Evolutionary conservation across 2,888 invertebrate species (phyloP), one percentile per base, ranked within the genome.

Genomic region (Craniophora ligustri): DNA sequence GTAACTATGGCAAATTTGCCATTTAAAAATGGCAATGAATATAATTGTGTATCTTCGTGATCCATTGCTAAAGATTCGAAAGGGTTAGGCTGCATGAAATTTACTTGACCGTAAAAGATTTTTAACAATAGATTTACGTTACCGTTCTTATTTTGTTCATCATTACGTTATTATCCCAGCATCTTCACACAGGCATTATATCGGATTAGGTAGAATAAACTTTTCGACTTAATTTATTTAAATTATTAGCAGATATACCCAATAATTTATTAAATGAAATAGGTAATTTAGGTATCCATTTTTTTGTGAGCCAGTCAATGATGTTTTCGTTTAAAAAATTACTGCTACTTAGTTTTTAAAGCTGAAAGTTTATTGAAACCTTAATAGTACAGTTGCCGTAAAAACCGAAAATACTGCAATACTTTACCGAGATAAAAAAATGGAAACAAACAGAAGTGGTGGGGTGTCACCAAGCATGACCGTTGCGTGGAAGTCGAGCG

Each of bases 391-490:
- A 30, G 26, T 69, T 61, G 16, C 13, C 15, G 51, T 19, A 38
- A 32, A 66, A 62, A 48, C 16, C 28, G 35, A 39, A 48, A 14
- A 8, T 15, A 23, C 23, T 11, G 13, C 48, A 57, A 23, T 47
- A 41, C 53, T 53, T 34, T 45, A 61, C 51, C 42, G 15, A 61
- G 65, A 53, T 28, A 50, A 66, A 72, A 60, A 64, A 70, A 48
- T 58, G 13, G 63, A 61, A 73, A 70, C 67, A 73, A 73, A 73
- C 75, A 76, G 78, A 79, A 79, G 59, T 66, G 71, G 72, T 69
- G 62, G 63, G 54, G 72, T 75, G 81, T 74, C 80, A 75, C 75
- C 76, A 75, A 82, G 72, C 86, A 81, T 83, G 86, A 82, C 87
- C 60, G 72, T 70, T 66, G 72, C 67, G 61, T 75, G 75, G 73